Percentiles rank a stretch among this genome's conserved stretches.
Evolutionary conservation across 2,888 invertebrate genomes (phyloP).

Genomic region (Patella caerulea): DNA sequence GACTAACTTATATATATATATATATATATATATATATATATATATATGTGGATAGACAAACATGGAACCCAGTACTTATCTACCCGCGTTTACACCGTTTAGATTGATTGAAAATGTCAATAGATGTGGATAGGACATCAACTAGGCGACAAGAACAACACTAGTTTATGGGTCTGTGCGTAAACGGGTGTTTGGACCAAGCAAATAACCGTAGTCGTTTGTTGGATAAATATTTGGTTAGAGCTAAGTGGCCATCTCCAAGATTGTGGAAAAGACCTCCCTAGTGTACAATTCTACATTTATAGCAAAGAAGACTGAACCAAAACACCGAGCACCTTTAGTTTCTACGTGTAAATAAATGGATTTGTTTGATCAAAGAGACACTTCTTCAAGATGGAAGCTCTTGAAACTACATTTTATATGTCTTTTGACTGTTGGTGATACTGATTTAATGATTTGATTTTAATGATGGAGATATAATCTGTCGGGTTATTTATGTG

Average conservation of each 20-base stretch:
- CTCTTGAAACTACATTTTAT: no score
- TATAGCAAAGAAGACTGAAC: no score
- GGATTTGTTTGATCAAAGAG: no score
- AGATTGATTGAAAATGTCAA: constrained; percentile 1
- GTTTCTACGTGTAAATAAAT: no score
- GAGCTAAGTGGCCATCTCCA: constrained; percentile 4
- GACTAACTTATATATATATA: background rate
- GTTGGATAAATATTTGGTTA: background rate
- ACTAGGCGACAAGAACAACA: constrained; percentile 4
- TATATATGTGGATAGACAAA: background rate
- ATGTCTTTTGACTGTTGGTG: no score
- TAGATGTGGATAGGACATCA: background rate
- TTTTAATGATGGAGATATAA: no score
- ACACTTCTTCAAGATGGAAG: no score
- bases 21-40: background rate
- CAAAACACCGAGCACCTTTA: no score
- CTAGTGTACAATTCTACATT: background rate
- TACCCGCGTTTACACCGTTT: background rate
- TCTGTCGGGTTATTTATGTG: no score
- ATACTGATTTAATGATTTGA: no score
- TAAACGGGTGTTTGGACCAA: background rate
- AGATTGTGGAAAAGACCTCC: constrained; percentile 4
- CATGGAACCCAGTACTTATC: background rate
- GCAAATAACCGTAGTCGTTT: background rate
- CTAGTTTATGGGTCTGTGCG: background rate